Percentiles rank a stretch among this genome's conserved stretches.
Evolutionary conservation across 37 sponge, comb jelly and placozoan species (phyloP).

Genomic region (Haliclona indistincta): DNA sequence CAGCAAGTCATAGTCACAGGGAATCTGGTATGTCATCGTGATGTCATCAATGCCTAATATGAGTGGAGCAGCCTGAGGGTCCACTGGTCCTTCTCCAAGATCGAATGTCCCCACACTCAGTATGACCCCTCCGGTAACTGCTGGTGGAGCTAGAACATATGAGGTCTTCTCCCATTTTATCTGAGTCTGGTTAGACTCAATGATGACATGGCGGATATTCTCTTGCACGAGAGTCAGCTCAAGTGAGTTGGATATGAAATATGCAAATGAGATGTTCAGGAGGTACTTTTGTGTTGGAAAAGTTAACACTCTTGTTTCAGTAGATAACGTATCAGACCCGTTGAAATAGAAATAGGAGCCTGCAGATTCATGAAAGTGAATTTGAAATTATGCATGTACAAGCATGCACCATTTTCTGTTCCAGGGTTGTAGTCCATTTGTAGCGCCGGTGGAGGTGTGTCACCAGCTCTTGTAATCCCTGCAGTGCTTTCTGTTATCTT

Average conservation of each 20-base stretch:
- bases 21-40: slow-evolving; percentile 46
- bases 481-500: background rate
- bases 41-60: slow-evolving; percentile 47
- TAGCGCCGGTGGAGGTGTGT: slow-evolving; percentile 1
- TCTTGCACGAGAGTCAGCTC: slow-evolving; percentile 11
- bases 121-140: background rate
- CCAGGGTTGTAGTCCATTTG: slow-evolving; percentile 21
- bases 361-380: background rate
- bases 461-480: background rate
- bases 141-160: background rate
- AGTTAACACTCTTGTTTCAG: background rate
- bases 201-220: background rate
- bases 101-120: slow-evolving; percentile 3
- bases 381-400: background rate
- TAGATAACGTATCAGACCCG: background rate
- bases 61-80: background rate
- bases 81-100: slow-evolving; percentile 24
- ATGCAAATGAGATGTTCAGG: slow-evolving; percentile 31
- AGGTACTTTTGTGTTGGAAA: slow-evolving; percentile 46
- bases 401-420: slow-evolving; percentile 12
- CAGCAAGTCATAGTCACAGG: slow-evolving; percentile 60
- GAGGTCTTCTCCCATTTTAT: background rate
- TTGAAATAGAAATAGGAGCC: slow-evolving; percentile 42
- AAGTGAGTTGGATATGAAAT: slow-evolving; percentile 9
- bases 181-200: background rate